A percentile compares a stretch with the other conserved stretches of the same genome.
These are phyloP conservation scores for Odontamblyopus rebecca DNA, from an alignment of 2,797 vertebrate species.

Conservation along the genomic window DNA sequence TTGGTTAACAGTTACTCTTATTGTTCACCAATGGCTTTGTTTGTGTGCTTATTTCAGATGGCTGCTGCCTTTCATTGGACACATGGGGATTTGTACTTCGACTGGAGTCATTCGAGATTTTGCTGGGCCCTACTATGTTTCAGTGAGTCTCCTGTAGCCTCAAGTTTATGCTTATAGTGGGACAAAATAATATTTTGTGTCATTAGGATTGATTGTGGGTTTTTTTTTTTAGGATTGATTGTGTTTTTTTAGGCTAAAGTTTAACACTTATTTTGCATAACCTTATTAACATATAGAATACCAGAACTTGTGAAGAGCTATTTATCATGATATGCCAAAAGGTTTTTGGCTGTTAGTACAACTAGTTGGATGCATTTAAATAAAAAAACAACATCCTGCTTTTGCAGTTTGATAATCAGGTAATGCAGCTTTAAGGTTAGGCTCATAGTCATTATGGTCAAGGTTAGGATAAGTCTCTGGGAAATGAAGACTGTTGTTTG, in stretches of 20 bases:
- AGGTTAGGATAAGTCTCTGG: neutral
- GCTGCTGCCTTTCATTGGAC: slow-evolving; percentile 94
- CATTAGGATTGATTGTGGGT: too few relatives aligned
- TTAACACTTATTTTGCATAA: too few relatives aligned
- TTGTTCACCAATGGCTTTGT: neutral
- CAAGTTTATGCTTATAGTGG: neutral
- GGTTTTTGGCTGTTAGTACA: neutral
- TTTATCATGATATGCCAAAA: neutral
- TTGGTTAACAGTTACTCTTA: too few relatives aligned
- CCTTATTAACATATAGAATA: too few relatives aligned
- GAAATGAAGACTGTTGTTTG: neutral
- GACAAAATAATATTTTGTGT: too few relatives aligned
- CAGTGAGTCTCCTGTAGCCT: slow-evolving; percentile 78
- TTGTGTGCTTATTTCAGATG: slow-evolving; percentile 75
- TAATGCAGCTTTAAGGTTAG: neutral
- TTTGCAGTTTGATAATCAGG: neutral
- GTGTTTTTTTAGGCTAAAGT: too few relatives aligned
- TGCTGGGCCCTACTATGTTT: slow-evolving; percentile 95
- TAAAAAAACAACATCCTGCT: neutral
- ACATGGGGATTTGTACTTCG: slow-evolving; percentile 98
- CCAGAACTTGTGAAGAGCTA: too few relatives aligned
- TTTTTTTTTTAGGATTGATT: too few relatives aligned
- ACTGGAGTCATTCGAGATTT: slow-evolving; percentile 94
- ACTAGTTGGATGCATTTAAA: neutral
- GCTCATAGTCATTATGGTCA: too few relatives aligned